A percentile compares a stretch with the other conserved stretches of the same genome.
phyloP scores from a whole-genome alignment of 1,140 invertebrate genomes.

The Aplysia californica region DNA sequence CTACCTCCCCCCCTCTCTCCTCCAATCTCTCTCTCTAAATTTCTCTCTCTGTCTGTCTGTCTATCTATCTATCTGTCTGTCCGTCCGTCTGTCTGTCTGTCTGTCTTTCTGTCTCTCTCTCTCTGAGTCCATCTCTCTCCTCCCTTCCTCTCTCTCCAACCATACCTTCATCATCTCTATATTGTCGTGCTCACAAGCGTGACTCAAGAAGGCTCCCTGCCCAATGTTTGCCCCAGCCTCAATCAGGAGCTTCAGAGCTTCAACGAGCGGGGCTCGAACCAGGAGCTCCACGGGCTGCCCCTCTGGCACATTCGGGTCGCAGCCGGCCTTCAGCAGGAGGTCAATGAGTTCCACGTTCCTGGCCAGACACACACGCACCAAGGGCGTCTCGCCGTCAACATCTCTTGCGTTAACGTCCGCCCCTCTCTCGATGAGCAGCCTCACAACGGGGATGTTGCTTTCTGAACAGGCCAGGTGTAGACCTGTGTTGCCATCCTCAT shows the following conservation, averaged over 20 bases:
- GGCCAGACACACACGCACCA: slow-evolving; percentile 30
- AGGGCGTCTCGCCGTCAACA: slow-evolving; percentile 31
- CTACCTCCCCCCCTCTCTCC: not conserved
- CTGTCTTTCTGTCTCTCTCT: not conserved
- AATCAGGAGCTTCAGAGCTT: slow-evolving; percentile 24
- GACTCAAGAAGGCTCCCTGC: slow-evolving; percentile 12
- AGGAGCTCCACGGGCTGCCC: slow-evolving; percentile 26
- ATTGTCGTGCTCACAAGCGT: slow-evolving; percentile 25
- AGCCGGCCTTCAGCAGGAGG: slow-evolving; percentile 25
- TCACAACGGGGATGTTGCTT: slow-evolving; percentile 25
- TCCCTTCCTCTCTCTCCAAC: not conserved
- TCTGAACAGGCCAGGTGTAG: slow-evolving; percentile 35
- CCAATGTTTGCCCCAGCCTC: slow-evolving; percentile 19
- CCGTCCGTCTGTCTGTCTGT: too few species aligned
- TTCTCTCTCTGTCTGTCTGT: too few species aligned
- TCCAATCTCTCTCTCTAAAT: too few species aligned
- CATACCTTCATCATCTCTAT: slow-evolving; percentile 29
- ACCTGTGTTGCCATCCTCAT: slow-evolving; percentile 29
- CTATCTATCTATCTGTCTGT: not conserved
- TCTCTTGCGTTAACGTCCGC: slow-evolving; percentile 26
- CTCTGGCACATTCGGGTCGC: slow-evolving; percentile 26
- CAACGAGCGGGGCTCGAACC: slow-evolving; percentile 3
- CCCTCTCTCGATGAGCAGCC: slow-evolving; percentile 19
- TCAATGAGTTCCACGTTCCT: slow-evolving; percentile 18
- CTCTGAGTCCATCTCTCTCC: not conserved